These are phyloP conservation scores for Battus philenor DNA, from an alignment of 1,140 invertebrate genomes.

Conservation along the genomic window DNA sequence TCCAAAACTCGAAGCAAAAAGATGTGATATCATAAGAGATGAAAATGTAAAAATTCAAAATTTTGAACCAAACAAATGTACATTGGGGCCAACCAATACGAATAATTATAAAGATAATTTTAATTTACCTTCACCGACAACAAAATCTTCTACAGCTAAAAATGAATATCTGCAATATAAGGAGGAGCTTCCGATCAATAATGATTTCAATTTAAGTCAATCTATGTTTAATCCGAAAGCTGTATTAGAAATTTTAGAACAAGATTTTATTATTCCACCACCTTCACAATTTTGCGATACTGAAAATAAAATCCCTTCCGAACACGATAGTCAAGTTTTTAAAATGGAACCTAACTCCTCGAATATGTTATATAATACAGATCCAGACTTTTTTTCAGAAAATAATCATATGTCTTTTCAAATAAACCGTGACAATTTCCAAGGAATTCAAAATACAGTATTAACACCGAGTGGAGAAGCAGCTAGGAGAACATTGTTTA, in stretches of 20 bases:
- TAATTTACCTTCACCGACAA: conserved; percentile 13
- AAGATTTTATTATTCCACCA: conserved; percentile 38
- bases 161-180: neutral
- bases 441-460: conserved; percentile 8
- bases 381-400: neutral
- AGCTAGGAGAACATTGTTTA: conserved; percentile 38
- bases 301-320: conserved; percentile 7
- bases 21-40: neutral
- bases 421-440: conserved; percentile 1
- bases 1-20: neutral
- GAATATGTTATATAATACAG: neutral
- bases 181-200: conserved; percentile 13
- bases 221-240: conserved; percentile 57
- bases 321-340: conserved; percentile 2
- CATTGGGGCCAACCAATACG: neutral
- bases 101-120: conserved; percentile 8
- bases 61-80: too few species aligned
- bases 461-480: conserved; percentile 30
- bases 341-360: neutral
- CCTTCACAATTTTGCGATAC: conserved; percentile 48
- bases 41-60: neutral
- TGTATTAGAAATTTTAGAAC: conserved; percentile 33
- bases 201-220: conserved; percentile 30
- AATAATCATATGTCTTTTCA: neutral
- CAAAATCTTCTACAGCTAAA: neutral